Base-by-base conservation (phyloP, 2,888 invertebrate species). In the Mactromeris polynyma region DNA sequence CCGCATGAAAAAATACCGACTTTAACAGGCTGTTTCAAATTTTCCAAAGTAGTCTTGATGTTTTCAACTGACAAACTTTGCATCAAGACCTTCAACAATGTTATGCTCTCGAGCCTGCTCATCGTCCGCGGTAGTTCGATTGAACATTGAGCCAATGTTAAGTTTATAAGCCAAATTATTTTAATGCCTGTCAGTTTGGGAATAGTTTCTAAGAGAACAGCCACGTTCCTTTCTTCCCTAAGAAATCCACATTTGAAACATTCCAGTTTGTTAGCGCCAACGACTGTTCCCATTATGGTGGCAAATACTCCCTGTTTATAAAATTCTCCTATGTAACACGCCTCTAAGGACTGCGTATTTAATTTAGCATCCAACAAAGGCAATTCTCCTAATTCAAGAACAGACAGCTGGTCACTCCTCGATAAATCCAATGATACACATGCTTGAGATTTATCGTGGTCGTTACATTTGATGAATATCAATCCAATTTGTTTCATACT, bases 1-100 rank as follows among this genome's bases (percentile, higher is more conserved):
- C 17, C 79, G 42, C 42, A 42, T 42, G 42, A 42, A 79, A 79
- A 79, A 38, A 79, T 36, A 3, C 79, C 38, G 14, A 79, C 79
- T 42, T 4, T 38, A 33, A 79, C 40, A n/a, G 38, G 2, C 21
- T 79, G 38, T 2, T 79, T 40, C 38, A 79, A 3, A 11, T 36
- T 40, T 11, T n/a, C 42, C 21, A 40, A 17, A 19, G 21, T 21
- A 36, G 3, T 6, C 7, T 19, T 21, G 21, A 79, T 7, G 7
- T 26, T 26, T 6, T 33, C 17, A 40, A 79, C 9, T 33, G 40
- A 17, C 4, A 2, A 17, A 40, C 19, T 9, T 21, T 40, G 38
- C 79, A 79, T 79, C n/a, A 14, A 21, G 14, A 79, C 79, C 11
- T 17, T 11, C 19, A 79, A 14, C 79, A 79, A 38, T 2, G 38